Conservation (phyloP, 2,888 invertebrate genomes). For the Coecobrya sp. region DNA sequence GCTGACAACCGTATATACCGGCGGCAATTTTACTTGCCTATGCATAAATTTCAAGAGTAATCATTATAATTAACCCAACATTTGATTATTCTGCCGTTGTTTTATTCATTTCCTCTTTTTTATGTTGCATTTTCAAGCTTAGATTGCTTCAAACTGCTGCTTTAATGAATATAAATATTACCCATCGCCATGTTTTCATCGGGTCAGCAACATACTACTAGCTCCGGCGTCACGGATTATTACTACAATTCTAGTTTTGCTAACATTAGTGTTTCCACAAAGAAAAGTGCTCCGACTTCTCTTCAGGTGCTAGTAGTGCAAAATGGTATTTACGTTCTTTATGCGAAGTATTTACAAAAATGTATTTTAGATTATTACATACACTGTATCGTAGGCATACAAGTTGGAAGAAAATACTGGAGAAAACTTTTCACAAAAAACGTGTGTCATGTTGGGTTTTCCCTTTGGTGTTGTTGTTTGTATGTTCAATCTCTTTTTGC, state of each 20-base stretch:
- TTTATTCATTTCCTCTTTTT: slow-evolving; percentile 1
- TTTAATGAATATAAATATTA: neutral
- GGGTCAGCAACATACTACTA: neutral
- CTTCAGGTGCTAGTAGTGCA: slow-evolving; percentile 3
- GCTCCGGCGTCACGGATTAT: neutral
- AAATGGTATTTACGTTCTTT: neutral
- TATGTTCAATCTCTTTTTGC: slow-evolving; percentile 1
- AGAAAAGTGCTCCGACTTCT: neutral
- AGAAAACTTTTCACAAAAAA: slow-evolving; percentile 21
- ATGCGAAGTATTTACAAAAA: neutral
- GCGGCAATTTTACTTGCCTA: slow-evolving; percentile 18
- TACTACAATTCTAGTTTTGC: neutral
- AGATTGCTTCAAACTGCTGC: neutral
- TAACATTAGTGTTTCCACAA: neutral
- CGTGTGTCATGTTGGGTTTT: slow-evolving; percentile 25
- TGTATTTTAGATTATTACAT: neutral
- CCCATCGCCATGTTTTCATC: neutral
- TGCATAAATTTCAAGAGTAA: slow-evolving; percentile 39
- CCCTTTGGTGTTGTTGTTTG: slow-evolving; percentile 37
- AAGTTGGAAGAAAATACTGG: neutral
- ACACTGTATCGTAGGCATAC: neutral
- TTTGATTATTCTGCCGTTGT: neutral
- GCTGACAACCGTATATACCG: neutral
- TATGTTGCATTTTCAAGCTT: neutral
- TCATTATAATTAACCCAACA: slow-evolving; percentile 24